These are phyloP conservation scores for Antechinus flavipes DNA, from an alignment of 2,113 vertebrate genomes.

Conservation along the genomic window DNA sequence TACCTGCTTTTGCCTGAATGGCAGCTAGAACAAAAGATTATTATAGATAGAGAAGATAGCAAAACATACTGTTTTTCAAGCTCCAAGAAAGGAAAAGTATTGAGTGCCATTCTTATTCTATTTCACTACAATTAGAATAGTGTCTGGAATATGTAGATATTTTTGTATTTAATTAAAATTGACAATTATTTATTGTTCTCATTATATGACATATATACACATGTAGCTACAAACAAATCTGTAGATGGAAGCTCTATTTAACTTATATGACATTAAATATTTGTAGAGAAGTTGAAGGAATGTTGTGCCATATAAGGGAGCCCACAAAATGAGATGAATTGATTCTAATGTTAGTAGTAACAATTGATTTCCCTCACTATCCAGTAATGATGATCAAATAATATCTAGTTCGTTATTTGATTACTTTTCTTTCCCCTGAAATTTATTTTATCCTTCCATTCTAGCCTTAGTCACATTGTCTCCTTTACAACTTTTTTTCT, in stretches of 20 bases:
- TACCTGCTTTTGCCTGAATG: neutral
- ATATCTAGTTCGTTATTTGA: too few species aligned
- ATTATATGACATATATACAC: neutral
- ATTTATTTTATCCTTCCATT: neutral
- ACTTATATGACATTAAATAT: neutral
- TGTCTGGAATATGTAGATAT: neutral
- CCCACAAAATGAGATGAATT: neutral
- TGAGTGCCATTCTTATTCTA: neutral
- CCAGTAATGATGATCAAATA: neutral
- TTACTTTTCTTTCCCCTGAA: neutral
- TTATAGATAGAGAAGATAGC: neutral
- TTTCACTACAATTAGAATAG: neutral
- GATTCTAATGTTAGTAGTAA: neutral
- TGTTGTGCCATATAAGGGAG: neutral
- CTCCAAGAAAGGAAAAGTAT: neutral
- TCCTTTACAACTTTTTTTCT: neutral
- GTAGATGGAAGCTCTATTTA: neutral
- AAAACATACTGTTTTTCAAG: neutral
- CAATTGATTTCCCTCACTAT: neutral
- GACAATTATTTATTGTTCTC: neutral
- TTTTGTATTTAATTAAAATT: neutral
- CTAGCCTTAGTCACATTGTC: neutral
- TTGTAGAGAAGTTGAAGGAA: neutral
- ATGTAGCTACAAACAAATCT: neutral
- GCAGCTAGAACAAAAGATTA: neutral